These are phyloP conservation scores for Harpalus rufipes DNA, from an alignment of 2,888 invertebrate genomes.

Conservation along the genomic window DNA sequence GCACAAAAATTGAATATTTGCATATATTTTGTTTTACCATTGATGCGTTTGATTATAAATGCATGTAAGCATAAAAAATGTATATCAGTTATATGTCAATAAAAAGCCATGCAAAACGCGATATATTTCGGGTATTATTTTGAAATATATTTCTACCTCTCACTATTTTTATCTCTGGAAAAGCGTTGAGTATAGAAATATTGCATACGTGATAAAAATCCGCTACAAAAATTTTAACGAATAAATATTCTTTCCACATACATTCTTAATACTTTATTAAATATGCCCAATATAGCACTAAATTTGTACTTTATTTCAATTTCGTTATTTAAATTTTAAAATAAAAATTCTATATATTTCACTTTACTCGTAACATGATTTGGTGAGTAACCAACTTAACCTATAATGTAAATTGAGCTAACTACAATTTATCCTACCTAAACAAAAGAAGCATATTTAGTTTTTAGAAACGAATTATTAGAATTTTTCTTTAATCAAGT, in stretches of 20 bases:
- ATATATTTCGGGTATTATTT: conserved; percentile 6
- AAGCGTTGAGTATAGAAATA: not conserved
- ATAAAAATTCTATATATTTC: too few species aligned
- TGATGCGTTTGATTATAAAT: conserved; percentile 10
- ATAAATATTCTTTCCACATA: not conserved
- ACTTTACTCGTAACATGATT: too few species aligned
- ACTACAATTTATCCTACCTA: too few species aligned
- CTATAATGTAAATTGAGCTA: too few species aligned
- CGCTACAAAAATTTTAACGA: not conserved
- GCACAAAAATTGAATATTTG: conserved; percentile 1
- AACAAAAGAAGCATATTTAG: too few species aligned
- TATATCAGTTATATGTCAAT: not conserved
- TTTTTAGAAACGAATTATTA: too few species aligned
- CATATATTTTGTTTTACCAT: not conserved
- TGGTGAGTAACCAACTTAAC: too few species aligned
- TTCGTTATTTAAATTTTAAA: too few species aligned
- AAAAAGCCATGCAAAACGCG: not conserved
- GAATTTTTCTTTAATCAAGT: too few species aligned
- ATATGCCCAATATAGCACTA: not conserved
- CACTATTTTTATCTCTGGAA: not conserved
- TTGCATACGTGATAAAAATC: conserved; percentile 3
- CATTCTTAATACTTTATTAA: not conserved
- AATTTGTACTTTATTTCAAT: not conserved
- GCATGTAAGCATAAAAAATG: conserved; percentile 9
- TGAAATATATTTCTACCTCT: conserved; percentile 17